Evolutionary conservation across 2,888 invertebrate species (phyloP), one percentile per base, ranked within the genome.

Genomic region (Halocaridina rubra): DNA sequence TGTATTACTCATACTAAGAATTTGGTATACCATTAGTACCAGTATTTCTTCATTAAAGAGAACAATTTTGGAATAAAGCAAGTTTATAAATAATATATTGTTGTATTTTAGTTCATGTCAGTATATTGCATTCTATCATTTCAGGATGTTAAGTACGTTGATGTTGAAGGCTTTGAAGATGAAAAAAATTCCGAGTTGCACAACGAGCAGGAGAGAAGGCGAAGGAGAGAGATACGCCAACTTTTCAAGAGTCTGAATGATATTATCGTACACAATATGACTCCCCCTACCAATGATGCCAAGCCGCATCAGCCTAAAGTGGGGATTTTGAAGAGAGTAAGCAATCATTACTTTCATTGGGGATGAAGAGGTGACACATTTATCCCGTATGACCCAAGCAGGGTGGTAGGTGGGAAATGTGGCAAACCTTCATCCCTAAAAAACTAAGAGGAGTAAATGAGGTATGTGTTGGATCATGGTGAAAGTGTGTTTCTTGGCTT

Each of bases 151-250:
- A 27, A 33, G 27, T 32, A 57, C 29, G 33, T 72, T 39, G 82
- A 82, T 59, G 57, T 75, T 8, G 82, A 82, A 33, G 59, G 77
- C 24, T 5, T 13, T 16, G n/a, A 16, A 24, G 75, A 74, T 24
- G 78, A 84, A 32, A 69, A 72, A 32, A 72, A 39, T 22, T 3
- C 82, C 39, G 57, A 71, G 16, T 33, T 84, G 10, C 82, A 84
- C 78, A 84, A 84, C 39, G 78, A 84, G 46, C 59, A 78, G 27
- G 82, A 84, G 46, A 84, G 82, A 32, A 84, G 77, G 82, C 33
- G 82, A 46, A 71, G 82, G 72, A 59, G 46, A 39, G 64, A 72
- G 19, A 77, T 84, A 71, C 27, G 78, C 24, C 71, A 71, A 19
- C 72, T 84, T 5, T 84, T 84, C 61, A 7, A 2, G 16, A 67